A percentile compares a stretch with the other conserved stretches of the same genome.
These are phyloP conservation scores for Periophthalmodon schlosseri DNA, from an alignment of 2,113 vertebrate species.

Conservation along the genomic window DNA sequence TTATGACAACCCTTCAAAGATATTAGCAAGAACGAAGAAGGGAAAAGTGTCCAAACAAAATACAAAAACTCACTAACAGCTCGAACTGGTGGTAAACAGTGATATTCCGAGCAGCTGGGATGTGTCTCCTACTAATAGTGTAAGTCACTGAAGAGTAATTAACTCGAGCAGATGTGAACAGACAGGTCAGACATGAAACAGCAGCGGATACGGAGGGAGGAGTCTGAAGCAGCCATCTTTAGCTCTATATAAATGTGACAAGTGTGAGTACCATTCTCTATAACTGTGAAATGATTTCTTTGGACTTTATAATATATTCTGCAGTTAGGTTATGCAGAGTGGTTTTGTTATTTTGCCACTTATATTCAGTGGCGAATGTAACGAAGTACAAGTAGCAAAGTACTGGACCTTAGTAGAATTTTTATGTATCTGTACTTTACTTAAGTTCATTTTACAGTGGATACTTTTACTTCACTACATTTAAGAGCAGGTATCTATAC, in stretches of 20 bases:
- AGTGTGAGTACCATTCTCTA: neutral
- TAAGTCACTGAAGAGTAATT: neutral
- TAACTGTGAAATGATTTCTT: neutral
- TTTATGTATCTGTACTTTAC: too few species aligned
- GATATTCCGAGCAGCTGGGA: neutral
- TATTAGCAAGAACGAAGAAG: neutral
- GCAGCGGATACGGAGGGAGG: neutral
- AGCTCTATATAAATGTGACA: neutral
- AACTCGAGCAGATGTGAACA: neutral
- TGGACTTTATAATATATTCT: neutral
- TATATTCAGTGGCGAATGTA: neutral
- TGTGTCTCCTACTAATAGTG: neutral
- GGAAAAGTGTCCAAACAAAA: neutral
- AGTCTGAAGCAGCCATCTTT: neutral
- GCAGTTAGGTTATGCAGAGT: neutral
- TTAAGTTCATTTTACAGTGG: too few species aligned
- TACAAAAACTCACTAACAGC: neutral
- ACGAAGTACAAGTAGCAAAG: too few species aligned
- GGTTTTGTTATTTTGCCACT: neutral
- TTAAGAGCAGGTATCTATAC: too few species aligned
- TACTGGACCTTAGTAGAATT: too few species aligned
- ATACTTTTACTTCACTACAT: too few species aligned
- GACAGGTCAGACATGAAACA: slow-evolving; percentile 6
- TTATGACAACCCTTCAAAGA: neutral
- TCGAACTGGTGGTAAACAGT: neutral